phyloP scores from a whole-genome alignment of 2,888 invertebrate genomes.

The Microctonus brassicae region DNA sequence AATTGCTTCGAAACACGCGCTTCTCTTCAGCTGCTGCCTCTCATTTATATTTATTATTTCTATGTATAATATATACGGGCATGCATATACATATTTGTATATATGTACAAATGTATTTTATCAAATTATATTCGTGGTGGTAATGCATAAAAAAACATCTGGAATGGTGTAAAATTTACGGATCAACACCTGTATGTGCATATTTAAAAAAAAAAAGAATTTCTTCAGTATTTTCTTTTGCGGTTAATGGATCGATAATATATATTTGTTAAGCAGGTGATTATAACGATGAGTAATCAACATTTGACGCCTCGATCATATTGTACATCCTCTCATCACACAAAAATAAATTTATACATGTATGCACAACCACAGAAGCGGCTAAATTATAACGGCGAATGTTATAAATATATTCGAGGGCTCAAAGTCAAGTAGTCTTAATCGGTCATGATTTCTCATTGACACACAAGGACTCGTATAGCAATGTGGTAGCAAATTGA shows the following conservation, averaged over 20 bases:
- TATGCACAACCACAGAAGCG: constrained; percentile 1
- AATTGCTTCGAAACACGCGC: not conserved
- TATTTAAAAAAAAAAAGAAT: too few species aligned
- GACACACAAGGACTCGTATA: not conserved
- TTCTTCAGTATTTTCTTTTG: too few species aligned
- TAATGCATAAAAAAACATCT: not conserved
- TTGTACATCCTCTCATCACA: not conserved
- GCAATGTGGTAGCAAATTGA: not conserved
- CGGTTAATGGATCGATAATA: not conserved
- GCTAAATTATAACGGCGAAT: constrained; percentile 10
- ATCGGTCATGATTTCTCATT: constrained; percentile 24
- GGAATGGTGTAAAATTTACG: not conserved
- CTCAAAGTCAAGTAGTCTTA: constrained; percentile 27
- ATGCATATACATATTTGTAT: too few species aligned
- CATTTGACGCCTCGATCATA: constrained; percentile 15
- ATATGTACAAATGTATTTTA: too few species aligned
- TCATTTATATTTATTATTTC: not conserved
- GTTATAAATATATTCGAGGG: constrained; percentile 26
- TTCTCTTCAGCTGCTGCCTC: not conserved
- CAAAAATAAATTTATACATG: too few species aligned
- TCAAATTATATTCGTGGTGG: not conserved
- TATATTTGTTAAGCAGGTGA: not conserved
- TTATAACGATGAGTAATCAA: constrained; percentile 16
- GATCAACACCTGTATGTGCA: not conserved
- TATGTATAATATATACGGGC: too few species aligned